These are phyloP conservation scores for Brachyopa scutellaris DNA, from an alignment of 2,888 invertebrate genomes.

Conservation along the genomic window DNA sequence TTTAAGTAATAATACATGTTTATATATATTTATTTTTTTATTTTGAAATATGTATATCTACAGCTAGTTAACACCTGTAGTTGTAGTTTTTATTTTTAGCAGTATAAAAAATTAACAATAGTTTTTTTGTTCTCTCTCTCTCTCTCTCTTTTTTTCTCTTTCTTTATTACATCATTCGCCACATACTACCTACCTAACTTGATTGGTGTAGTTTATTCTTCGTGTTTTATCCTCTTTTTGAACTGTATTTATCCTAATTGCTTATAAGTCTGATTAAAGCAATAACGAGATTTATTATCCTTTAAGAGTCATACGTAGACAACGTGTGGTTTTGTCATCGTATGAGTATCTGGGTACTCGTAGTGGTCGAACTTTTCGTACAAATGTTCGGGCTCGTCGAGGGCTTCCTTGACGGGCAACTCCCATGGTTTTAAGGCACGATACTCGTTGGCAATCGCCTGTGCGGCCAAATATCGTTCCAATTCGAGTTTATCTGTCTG, in stretches of 20 bases:
- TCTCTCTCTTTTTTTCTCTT: background rate
- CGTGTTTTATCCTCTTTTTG: constrained; percentile 17
- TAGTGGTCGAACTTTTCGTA: constrained; percentile 82
- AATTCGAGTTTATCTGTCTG: constrained; percentile 81
- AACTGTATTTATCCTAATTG: constrained; percentile 73
- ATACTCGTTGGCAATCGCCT: constrained; percentile 81
- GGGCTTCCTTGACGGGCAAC: constrained; percentile 80
- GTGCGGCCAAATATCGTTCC: constrained; percentile 81
- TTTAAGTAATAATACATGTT: constrained; percentile 22
- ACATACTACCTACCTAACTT: background rate
- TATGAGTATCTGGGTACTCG: constrained; percentile 82
- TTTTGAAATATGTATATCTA: constrained; percentile 52
- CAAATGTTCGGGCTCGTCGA: constrained; percentile 81
- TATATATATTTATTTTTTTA: constrained; percentile 34
- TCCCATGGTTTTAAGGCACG: constrained; percentile 81
- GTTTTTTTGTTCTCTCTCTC: constrained; percentile 12
- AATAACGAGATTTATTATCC: constrained; percentile 73
- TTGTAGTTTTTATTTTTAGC: constrained; percentile 63
- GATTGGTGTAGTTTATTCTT: constrained; percentile 18
- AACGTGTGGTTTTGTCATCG: constrained; percentile 82
- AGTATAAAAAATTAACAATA: constrained; percentile 72
- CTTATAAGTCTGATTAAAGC: constrained; percentile 73
- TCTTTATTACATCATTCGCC: constrained; percentile 25
- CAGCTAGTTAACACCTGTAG: constrained; percentile 71
- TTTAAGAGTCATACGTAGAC: constrained; percentile 83